These are phyloP conservation scores for Chloropsis hardwickii DNA, from an alignment of 2,113 vertebrate species.

Conservation along the genomic window DNA sequence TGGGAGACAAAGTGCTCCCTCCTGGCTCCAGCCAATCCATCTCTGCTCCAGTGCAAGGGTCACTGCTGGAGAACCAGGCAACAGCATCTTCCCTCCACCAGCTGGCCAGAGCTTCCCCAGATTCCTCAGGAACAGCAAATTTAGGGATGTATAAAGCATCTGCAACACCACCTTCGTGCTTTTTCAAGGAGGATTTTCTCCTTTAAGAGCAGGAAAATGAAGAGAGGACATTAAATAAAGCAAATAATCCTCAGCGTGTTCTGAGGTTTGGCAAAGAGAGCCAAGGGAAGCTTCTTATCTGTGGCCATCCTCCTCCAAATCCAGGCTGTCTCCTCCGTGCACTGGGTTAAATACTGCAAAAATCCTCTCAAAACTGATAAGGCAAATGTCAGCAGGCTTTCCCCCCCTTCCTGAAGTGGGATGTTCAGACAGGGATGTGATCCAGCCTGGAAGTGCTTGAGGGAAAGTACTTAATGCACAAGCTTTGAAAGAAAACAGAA, in stretches of 20 bases:
- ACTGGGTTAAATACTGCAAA: neutral
- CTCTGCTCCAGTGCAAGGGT: conserved; percentile 20
- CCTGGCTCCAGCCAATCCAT: conserved; percentile 16
- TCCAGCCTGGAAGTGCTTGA: conserved; percentile 10
- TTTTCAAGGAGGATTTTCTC: neutral
- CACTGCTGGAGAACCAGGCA: neutral
- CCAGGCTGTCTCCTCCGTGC: neutral
- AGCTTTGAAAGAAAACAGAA: conserved; percentile 15
- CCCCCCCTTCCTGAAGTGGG: neutral
- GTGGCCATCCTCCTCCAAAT: conserved; percentile 44
- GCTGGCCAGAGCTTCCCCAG: neutral
- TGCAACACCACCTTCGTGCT: neutral
- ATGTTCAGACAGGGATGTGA: neutral
- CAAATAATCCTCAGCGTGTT: neutral
- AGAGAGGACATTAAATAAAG: neutral
- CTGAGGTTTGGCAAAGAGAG: neutral
- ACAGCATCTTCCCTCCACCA: neutral
- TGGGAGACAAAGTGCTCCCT: conserved; percentile 47
- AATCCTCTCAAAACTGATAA: conserved; percentile 50
- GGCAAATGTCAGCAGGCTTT: neutral
- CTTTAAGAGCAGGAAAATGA: neutral
- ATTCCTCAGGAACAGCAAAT: neutral
- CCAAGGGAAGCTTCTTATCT: conserved; percentile 44
- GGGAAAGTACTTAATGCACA: neutral
- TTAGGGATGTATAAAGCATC: neutral